These are phyloP conservation scores for Pedionomus torquatus DNA, from an alignment of 2,113 vertebrate species.

Conservation along the genomic window DNA sequence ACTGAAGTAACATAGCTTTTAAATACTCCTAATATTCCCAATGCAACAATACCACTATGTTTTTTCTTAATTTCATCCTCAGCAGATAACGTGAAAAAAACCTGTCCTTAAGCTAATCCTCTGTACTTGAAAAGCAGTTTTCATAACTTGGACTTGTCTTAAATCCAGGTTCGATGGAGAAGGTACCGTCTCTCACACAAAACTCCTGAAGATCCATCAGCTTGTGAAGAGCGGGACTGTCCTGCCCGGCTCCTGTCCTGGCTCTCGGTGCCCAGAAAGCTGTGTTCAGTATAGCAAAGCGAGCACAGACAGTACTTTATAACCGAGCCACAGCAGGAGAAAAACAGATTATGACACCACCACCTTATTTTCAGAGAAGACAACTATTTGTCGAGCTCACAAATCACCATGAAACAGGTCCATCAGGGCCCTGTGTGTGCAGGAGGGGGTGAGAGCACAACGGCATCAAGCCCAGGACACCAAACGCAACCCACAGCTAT, in stretches of 20 bases:
- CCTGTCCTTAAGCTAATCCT: background rate
- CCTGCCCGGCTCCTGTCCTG: background rate
- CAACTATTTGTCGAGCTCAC: background rate
- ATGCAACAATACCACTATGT: background rate
- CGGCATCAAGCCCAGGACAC: background rate
- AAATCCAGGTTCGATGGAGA: background rate
- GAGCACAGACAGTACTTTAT: background rate
- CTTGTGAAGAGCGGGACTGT: background rate
- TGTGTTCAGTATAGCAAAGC: background rate
- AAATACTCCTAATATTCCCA: background rate
- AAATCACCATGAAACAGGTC: background rate
- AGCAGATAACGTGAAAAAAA: background rate
- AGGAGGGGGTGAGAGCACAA: background rate
- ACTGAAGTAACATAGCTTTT: background rate
- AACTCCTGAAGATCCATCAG: background rate
- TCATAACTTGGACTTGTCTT: background rate
- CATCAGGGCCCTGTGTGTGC: accelerated
- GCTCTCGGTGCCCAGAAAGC: accelerated
- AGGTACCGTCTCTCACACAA: background rate
- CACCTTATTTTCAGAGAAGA: background rate
- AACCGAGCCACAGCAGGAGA: background rate
- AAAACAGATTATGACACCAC: background rate
- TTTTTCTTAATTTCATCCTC: background rate
- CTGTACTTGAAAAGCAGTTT: background rate
- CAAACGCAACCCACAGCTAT: background rate